A percentile compares a stretch with the other conserved stretches of the same genome.
Conservation (phyloP, 2,888 invertebrate species). For the Tryphoninae sp. region DNA sequence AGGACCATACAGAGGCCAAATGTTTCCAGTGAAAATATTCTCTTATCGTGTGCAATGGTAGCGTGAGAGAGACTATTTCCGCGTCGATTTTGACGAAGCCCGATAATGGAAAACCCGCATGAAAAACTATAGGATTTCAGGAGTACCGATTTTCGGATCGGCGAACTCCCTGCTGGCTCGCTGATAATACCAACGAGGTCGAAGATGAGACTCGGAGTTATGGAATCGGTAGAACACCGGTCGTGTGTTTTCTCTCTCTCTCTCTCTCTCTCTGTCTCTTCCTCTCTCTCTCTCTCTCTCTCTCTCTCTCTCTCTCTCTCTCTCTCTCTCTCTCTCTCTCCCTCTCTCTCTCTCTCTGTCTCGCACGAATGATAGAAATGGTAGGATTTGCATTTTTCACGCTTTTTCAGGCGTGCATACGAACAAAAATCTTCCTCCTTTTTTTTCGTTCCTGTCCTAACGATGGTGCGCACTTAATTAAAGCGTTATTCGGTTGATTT, state of each 20-base stretch:
- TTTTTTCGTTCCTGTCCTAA: neutral
- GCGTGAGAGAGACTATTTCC: neutral
- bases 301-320: neutral
- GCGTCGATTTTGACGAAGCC: constrained; percentile 24
- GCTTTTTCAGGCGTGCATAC: constrained; percentile 24
- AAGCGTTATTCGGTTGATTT: constrained; percentile 37
- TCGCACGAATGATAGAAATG: constrained; percentile 18
- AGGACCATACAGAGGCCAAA: constrained; percentile 11
- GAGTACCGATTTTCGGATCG: constrained; percentile 40
- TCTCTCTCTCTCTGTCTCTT: no score
- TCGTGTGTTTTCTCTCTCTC: neutral
- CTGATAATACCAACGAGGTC: constrained; percentile 48
- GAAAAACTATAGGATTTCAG: constrained; percentile 30
- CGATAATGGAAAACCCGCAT: constrained; percentile 27
- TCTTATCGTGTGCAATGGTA: constrained; percentile 34
- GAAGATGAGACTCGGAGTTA: constrained; percentile 47
- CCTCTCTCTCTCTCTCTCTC: no score
- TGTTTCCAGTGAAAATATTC: constrained; percentile 54
- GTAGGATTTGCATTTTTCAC: constrained; percentile 53
- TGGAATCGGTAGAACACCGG: constrained; percentile 36
- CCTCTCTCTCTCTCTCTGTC: neutral
- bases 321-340: no score
- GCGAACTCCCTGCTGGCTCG: constrained; percentile 18
- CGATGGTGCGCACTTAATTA: constrained; percentile 30
- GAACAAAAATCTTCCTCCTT: constrained; percentile 37